Evolutionary conservation across 2,113 vertebrate genomes (phyloP).

Genomic region (Callorhinus ursinus): DNA sequence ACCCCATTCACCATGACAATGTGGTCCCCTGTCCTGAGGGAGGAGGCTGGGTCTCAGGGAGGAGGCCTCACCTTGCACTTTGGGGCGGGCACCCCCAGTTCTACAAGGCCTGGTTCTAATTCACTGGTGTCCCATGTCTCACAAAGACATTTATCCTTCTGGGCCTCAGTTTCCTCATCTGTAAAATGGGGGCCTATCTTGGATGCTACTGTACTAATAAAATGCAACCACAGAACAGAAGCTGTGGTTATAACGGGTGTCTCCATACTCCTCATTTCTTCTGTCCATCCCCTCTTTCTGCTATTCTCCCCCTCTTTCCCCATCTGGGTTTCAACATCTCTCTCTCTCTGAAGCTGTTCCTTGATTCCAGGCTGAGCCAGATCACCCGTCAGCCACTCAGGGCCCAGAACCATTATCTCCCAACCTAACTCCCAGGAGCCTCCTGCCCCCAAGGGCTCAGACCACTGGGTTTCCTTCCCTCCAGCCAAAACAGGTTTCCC

Average conservation of each 20-base stretch:
- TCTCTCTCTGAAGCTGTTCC: background rate
- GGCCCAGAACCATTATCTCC: background rate
- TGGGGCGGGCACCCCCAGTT: background rate
- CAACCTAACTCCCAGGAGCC: background rate
- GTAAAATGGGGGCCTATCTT: background rate
- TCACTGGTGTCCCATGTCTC: background rate
- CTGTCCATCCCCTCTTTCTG: background rate
- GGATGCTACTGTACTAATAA: background rate
- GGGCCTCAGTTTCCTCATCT: background rate
- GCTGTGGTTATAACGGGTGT: background rate
- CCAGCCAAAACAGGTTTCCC: background rate
- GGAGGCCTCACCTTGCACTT: background rate
- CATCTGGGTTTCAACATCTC: background rate
- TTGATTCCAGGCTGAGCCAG: too few species aligned
- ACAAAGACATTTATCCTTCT: background rate
- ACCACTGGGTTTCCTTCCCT: background rate
- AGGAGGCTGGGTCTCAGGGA: background rate
- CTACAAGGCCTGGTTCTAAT: background rate
- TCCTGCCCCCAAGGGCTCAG: background rate
- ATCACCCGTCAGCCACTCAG: accelerated
- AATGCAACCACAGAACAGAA: background rate
- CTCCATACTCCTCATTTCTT: background rate
- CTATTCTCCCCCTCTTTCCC: background rate
- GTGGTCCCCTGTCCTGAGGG: conserved; percentile 91
- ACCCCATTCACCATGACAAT: conserved; percentile 97